Evolutionary conservation across 2,797 vertebrate species (phyloP).

Genomic region (Coracias cyanogaster): DNA sequence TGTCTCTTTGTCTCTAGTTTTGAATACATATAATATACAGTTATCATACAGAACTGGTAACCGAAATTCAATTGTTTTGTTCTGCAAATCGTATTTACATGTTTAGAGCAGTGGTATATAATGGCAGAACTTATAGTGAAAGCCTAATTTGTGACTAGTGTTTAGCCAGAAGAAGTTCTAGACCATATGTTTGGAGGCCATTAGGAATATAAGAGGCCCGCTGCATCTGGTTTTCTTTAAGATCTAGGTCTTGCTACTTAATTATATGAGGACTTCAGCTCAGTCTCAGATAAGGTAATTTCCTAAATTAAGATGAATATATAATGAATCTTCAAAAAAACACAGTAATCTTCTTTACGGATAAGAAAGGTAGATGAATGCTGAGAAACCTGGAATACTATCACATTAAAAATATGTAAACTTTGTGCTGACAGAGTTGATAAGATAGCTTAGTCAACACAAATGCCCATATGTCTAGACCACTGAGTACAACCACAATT

Average conservation of each 20-base stretch:
- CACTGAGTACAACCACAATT: constrained; percentile 35
- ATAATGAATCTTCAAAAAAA: not conserved
- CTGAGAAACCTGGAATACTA: constrained; percentile 6
- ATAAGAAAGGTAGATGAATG: constrained; percentile 23
- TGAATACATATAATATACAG: constrained; percentile 33
- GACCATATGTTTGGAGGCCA: constrained; percentile 25
- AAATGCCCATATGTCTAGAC: constrained; percentile 70
- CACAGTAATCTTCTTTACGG: not conserved
- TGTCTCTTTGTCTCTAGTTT: constrained; percentile 13
- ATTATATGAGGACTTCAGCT: constrained; percentile 6
- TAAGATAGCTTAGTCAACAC: constrained; percentile 51
- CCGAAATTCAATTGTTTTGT: constrained; percentile 34
- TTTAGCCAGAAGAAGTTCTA: constrained; percentile 46
- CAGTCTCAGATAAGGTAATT: constrained; percentile 3
- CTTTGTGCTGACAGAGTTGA: constrained; percentile 38
- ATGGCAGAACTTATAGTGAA: not conserved
- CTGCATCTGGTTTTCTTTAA: constrained; percentile 2
- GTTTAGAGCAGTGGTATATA: not conserved
- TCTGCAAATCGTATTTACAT: constrained; percentile 4
- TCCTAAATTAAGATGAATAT: constrained; percentile 37
- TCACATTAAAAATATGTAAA: not conserved
- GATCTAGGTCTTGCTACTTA: not conserved
- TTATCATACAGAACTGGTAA: constrained; percentile 15
- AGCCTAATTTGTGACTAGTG: constrained; percentile 22
- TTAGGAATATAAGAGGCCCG: not conserved